These are phyloP conservation scores for Condylostylus longicornis DNA, from an alignment of 1,140 invertebrate species.

Conservation along the genomic window DNA sequence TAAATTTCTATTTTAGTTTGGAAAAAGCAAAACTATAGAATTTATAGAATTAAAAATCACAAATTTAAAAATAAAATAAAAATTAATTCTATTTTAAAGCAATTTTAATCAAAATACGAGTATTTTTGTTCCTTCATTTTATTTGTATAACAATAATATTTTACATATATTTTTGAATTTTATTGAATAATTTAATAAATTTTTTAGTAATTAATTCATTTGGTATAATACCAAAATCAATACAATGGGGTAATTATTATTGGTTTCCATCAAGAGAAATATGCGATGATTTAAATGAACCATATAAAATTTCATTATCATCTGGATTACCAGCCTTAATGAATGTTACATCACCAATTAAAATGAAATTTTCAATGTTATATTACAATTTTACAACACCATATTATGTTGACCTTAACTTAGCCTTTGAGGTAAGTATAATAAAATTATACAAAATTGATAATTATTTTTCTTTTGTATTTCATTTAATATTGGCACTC, in stretches of 20 bases:
- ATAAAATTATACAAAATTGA: too few relatives aligned
- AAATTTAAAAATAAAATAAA: too few relatives aligned
- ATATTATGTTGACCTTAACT: slow-evolving; percentile 7
- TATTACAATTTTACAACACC: slow-evolving; percentile 10
- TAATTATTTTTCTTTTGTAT: not conserved
- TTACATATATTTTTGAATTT: too few relatives aligned
- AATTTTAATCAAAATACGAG: too few relatives aligned
- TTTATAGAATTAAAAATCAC: too few relatives aligned
- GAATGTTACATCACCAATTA: slow-evolving; percentile 9
- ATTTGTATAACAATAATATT: too few relatives aligned
- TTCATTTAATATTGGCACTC: not conserved
- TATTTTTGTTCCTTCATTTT: too few relatives aligned
- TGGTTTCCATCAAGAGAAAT: slow-evolving; percentile 8
- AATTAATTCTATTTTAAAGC: too few relatives aligned
- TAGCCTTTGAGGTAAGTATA: slow-evolving; percentile 10
- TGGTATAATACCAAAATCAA: slow-evolving; percentile 6
- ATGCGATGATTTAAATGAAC: slow-evolving; percentile 9
- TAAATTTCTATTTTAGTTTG: too few relatives aligned
- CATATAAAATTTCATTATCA: slow-evolving; percentile 7
- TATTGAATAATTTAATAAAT: too few relatives aligned
- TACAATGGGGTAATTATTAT: slow-evolving; percentile 11
- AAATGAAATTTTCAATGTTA: slow-evolving; percentile 5
- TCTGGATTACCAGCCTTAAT: not conserved
- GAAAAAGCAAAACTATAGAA: too few relatives aligned
- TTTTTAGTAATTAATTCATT: slow-evolving; percentile 9